Evolutionary conservation across 2,113 vertebrate genomes (phyloP).

Genomic region (Cavia porcellus): DNA sequence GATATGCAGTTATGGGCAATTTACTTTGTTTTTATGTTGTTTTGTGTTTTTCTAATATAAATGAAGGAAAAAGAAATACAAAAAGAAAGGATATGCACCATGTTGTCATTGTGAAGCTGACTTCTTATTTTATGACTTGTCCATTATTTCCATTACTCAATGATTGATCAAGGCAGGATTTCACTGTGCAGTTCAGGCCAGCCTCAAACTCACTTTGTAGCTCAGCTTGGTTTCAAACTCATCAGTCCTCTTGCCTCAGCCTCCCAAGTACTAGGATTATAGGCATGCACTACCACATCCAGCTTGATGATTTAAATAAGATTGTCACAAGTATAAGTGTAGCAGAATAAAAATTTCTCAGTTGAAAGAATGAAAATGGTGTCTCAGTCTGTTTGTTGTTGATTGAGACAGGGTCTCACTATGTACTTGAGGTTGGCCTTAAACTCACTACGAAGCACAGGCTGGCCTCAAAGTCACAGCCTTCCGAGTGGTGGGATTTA

Average conservation of each 20-base stretch:
- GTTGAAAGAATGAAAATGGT: conserved; percentile 27
- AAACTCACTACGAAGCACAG: not conserved
- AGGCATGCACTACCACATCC: too few species aligned
- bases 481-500: not conserved
- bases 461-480: not conserved
- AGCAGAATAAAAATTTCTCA: not conserved
- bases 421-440: not conserved
- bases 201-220: too few species aligned
- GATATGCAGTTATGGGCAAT: not conserved
- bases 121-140: conserved; percentile 48
- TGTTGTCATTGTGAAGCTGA: not conserved
- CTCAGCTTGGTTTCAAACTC: too few species aligned
- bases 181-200: too few species aligned
- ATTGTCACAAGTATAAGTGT: not conserved
- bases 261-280: too few species aligned
- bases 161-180: too few species aligned
- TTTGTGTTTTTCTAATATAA: conserved; percentile 29
- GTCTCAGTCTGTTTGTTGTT: not conserved
- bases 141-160: not conserved
- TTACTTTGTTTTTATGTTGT: conserved; percentile 23
- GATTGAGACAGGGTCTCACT: not conserved
- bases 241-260: too few species aligned
- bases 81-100: not conserved
- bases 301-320: conserved; percentile 45
- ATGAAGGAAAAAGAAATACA: not conserved